phyloP scores from a whole-genome alignment of 1,140 invertebrate species.

The Berghia stephanieae region DNA sequence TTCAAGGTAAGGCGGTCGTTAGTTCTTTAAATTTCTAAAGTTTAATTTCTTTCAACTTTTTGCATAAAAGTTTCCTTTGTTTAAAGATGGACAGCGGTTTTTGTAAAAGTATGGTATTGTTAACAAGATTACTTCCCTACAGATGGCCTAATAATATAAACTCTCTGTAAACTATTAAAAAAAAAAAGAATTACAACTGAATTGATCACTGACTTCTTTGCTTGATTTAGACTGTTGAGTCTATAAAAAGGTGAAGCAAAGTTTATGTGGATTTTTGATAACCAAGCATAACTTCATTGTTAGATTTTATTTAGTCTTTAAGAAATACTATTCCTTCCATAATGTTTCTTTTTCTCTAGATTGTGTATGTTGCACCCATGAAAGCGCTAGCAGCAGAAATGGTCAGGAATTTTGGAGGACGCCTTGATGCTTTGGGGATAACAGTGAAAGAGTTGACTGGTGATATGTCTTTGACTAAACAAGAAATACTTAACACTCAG shows the following conservation, averaged over 20 bases:
- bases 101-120: not conserved
- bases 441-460: conserved; percentile 93
- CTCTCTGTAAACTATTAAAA: too few relatives aligned
- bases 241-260: too few relatives aligned
- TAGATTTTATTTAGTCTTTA: not conserved
- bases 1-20: conserved; percentile 80
- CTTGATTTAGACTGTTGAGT: too few relatives aligned
- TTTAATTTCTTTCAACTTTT: too few relatives aligned
- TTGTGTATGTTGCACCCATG: conserved; percentile 99
- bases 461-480: conserved; percentile 96
- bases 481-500: conserved; percentile 94
- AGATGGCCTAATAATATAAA: too few relatives aligned
- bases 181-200: too few relatives aligned
- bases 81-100: too few relatives aligned
- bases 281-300: too few relatives aligned
- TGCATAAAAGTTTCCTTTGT: too few relatives aligned
- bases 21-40: not conserved
- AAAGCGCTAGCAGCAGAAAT: conserved; percentile 99
- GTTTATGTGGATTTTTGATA: too few relatives aligned
- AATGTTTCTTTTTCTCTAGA: conserved; percentile 70
- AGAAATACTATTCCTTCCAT: not conserved
- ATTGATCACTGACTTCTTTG: too few relatives aligned
- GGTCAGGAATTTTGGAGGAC: conserved; percentile 91
- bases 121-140: too few relatives aligned
- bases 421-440: conserved; percentile 81